Conservation (phyloP, 1,140 invertebrate species). For the Aphis gossypii region DNA sequence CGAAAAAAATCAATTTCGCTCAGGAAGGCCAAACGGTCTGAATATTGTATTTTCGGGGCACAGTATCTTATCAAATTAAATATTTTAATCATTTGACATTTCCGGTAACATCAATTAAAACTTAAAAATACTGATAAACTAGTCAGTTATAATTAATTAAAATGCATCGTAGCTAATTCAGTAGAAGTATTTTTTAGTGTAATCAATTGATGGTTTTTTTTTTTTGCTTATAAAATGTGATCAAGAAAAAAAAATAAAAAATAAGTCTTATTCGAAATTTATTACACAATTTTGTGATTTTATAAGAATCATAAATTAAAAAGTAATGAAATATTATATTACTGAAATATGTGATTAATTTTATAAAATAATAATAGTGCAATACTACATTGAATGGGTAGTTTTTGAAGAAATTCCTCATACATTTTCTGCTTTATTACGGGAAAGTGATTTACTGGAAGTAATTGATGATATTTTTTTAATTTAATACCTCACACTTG, state of each 20-base stretch:
- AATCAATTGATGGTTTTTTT: background rate
- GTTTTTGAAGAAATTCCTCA: background rate
- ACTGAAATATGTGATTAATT: background rate
- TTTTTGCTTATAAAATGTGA: background rate
- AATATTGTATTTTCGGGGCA: background rate
- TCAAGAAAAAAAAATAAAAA: background rate
- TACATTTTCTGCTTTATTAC: constrained; percentile 26
- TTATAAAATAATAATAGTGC: background rate
- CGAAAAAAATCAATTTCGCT: background rate
- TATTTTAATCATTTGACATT: no score
- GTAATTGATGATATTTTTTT: constrained; percentile 35
- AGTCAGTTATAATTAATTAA: background rate
- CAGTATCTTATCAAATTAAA: no score
- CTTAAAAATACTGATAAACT: background rate
- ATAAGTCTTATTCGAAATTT: background rate
- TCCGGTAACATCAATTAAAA: background rate
- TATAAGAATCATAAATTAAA: background rate
- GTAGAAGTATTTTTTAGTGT: background rate
- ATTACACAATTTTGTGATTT: background rate
- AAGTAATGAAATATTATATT: background rate
- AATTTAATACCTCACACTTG: constrained; percentile 34
- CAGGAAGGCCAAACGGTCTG: background rate
- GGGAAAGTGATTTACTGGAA: constrained; percentile 13
- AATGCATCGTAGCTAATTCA: background rate
- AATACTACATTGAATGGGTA: background rate